Conservation (phyloP, 2,113 vertebrate genomes). For the Sakesphorus luctuosus region DNA sequence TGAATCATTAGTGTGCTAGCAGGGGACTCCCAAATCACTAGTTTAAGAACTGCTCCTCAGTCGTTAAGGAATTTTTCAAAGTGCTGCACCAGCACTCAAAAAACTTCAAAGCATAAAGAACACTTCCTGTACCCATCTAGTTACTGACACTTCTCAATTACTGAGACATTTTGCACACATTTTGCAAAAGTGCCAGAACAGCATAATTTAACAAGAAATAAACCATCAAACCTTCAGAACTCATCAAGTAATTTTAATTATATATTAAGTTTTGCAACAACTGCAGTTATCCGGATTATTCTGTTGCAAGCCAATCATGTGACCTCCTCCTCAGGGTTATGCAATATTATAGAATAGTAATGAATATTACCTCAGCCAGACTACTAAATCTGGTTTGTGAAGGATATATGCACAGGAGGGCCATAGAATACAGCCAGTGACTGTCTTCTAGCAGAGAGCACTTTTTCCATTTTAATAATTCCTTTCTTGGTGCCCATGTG, state of each 20-base stretch:
- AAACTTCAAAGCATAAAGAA: constrained; percentile 24
- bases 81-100: constrained; percentile 38
- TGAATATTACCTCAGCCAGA: background rate
- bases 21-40: constrained; percentile 45
- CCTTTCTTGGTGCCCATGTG: background rate
- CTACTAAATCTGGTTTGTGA: background rate
- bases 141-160: background rate
- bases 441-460: background rate
- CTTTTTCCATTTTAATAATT: background rate
- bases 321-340: background rate
- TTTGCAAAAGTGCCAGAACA: background rate
- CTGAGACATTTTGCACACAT: background rate
- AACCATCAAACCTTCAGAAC: background rate
- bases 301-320: background rate
- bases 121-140: background rate
- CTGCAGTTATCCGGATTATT: background rate
- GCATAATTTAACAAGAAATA: background rate
- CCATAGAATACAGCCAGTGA: background rate
- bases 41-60: constrained; percentile 24
- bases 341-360: background rate
- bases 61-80: constrained; percentile 42
- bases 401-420: background rate
- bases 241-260: background rate
- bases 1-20: constrained; percentile 41
- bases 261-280: background rate